A percentile compares a stretch with the other conserved stretches of the same genome.
These are phyloP conservation scores for Micoletzkya japonica DNA, from an alignment of 2,888 invertebrate genomes.

Conservation along the genomic window DNA sequence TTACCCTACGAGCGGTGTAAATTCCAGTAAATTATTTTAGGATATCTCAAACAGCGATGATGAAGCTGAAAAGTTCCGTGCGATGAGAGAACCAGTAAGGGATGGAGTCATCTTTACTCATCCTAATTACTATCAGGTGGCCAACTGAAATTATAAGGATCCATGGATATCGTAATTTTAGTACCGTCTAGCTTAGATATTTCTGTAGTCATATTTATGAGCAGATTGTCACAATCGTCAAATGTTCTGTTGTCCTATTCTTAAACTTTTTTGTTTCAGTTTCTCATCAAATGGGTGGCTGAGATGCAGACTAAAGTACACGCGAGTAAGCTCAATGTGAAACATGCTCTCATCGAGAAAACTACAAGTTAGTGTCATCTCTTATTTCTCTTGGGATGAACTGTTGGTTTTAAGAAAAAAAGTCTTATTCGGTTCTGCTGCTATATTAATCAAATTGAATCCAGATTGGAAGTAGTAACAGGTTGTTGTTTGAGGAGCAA, in stretches of 20 bases:
- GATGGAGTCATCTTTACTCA: slow-evolving; percentile 11
- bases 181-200: no score
- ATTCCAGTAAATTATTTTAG: neutral
- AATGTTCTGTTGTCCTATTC: neutral
- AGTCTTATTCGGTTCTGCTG: no score
- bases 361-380: neutral
- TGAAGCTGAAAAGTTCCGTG: neutral
- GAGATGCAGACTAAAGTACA: neutral
- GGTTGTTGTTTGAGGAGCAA: slow-evolving; percentile 5
- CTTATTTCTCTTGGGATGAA: neutral
- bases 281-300: slow-evolving; percentile 12
- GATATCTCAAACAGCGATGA: slow-evolving; percentile 24
- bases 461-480: neutral
- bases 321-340: neutral
- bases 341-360: neutral
- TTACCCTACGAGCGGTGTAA: neutral
- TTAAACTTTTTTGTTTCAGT: slow-evolving; percentile 1
- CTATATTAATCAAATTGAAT: neutral
- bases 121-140: slow-evolving; percentile 23
- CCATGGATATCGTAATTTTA: no score
- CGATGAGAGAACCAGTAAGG: neutral
- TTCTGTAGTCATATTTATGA: neutral
- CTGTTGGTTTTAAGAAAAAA: neutral
- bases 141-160: neutral
- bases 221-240: neutral